These are phyloP conservation scores for Agrotis ipsilon DNA, from an alignment of 2,888 invertebrate genomes.

Conservation along the genomic window DNA sequence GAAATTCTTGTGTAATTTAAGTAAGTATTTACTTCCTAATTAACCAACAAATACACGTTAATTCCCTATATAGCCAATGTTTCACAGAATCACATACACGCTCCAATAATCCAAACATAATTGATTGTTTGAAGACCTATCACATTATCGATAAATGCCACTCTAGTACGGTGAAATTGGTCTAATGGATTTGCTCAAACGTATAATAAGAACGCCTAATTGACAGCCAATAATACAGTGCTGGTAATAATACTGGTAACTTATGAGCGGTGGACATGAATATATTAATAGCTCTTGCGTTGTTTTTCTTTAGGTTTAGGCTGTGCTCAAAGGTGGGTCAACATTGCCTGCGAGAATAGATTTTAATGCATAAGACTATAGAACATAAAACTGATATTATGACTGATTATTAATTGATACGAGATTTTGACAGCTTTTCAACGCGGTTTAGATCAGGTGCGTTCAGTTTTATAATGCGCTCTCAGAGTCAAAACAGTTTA, in stretches of 20 bases:
- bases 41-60: neutral
- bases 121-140: constrained; percentile 3
- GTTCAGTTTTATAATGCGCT: no score
- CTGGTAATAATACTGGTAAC: constrained; percentile 26
- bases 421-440: no score
- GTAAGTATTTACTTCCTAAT: no score
- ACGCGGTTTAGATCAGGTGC: no score
- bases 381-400: no score
- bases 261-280: constrained; percentile 27
- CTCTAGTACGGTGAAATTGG: constrained; percentile 28
- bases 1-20: neutral
- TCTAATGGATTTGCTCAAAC: constrained; percentile 26
- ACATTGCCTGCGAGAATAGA: no score
- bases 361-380: no score
- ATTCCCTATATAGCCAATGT: neutral
- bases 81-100: neutral
- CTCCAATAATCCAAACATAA: constrained; percentile 13
- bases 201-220: constrained; percentile 35
- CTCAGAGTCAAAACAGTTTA: no score
- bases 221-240: constrained; percentile 34
- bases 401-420: no score
- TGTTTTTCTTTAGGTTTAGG: neutral
- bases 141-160: constrained; percentile 34
- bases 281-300: constrained; percentile 5
- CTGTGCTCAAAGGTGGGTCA: neutral